A percentile compares a stretch with the other conserved stretches of the same genome.
phyloP scores from a whole-genome alignment of 2,888 invertebrate species.

The Drosophila kuntzei region DNA sequence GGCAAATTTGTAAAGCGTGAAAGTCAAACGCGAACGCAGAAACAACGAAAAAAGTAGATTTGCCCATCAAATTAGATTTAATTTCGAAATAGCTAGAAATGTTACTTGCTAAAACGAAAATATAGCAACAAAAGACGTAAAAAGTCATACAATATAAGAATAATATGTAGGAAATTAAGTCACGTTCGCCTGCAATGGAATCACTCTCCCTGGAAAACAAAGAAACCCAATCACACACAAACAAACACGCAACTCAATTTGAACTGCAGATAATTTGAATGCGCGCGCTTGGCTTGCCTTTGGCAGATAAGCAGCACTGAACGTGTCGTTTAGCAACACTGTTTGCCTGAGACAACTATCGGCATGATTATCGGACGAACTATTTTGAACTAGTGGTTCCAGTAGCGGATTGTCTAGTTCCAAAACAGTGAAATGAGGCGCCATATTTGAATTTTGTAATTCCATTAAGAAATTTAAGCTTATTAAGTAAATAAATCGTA shows the following conservation, averaged over 20 bases:
- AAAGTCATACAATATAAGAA: conserved; percentile 44
- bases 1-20: conserved; percentile 2
- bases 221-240: not conserved
- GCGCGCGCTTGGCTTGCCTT: conserved; percentile 1
- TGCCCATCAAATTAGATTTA: conserved; percentile 70
- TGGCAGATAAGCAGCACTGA: conserved; percentile 21
- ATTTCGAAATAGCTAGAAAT: conserved; percentile 56
- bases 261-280: conserved; percentile 26
- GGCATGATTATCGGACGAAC: conserved; percentile 27
- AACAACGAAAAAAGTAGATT: conserved; percentile 38
- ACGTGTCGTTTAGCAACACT: conserved; percentile 12
- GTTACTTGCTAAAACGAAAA: conserved; percentile 18
- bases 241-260: not conserved
- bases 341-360: conserved; percentile 14
- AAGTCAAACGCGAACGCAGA: conserved; percentile 11
- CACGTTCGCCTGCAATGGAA: conserved; percentile 60
- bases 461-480: not conserved
- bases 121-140: conserved; percentile 46
- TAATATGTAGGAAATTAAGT: conserved; percentile 64
- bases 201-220: conserved; percentile 52
- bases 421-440: not conserved
- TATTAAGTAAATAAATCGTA: not conserved
- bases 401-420: not conserved
- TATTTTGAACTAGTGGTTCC: not conserved
- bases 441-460: not conserved